phyloP scores from a whole-genome alignment of 2,888 invertebrate genomes.

The Octonoba sinensis region DNA sequence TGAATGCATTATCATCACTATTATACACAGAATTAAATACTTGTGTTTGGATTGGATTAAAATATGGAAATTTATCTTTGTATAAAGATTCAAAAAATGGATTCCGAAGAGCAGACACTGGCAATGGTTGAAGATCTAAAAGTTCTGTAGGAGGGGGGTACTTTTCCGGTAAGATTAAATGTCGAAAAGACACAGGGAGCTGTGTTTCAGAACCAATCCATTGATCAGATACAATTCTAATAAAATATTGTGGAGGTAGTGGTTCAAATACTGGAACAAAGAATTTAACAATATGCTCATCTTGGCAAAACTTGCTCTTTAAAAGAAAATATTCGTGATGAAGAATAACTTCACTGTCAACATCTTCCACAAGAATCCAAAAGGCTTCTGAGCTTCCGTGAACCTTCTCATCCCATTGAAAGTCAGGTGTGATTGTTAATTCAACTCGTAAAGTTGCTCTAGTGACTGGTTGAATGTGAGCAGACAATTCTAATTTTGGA shows the following conservation, averaged over 20 bases:
- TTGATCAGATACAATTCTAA: slow-evolving; percentile 76
- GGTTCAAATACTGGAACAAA: slow-evolving; percentile 99
- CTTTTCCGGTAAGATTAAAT: slow-evolving; percentile 97
- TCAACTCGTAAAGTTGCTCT: slow-evolving; percentile 89
- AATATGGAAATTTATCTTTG: slow-evolving; percentile 87
- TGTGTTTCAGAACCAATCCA: slow-evolving; percentile 88
- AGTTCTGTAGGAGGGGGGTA: slow-evolving; percentile 98
- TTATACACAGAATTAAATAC: slow-evolving; percentile 99
- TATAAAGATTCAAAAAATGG: slow-evolving; percentile 86
- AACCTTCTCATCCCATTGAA: slow-evolving; percentile 98
- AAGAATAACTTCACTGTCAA: slow-evolving; percentile 79
- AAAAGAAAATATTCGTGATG: slow-evolving; percentile 96
- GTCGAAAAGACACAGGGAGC: slow-evolving; percentile 96
- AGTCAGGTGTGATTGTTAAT: slow-evolving; percentile 96
- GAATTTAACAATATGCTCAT: slow-evolving; percentile 96
- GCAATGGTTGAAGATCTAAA: slow-evolving; percentile 95
- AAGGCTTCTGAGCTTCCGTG: slow-evolving; percentile 79
- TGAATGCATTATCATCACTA: slow-evolving; percentile 97
- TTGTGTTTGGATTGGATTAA: slow-evolving; percentile 99
- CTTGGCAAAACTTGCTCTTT: slow-evolving; percentile 91
- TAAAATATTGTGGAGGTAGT: slow-evolving; percentile 96
- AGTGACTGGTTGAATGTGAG: slow-evolving; percentile 98
- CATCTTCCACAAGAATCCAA: slow-evolving; percentile 78
- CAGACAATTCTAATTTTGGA: slow-evolving; percentile 94
- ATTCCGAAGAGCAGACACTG: slow-evolving; percentile 85